Evolutionary conservation across 1,140 invertebrate genomes (phyloP).

Genomic region (Paraescarpia echinospica): DNA sequence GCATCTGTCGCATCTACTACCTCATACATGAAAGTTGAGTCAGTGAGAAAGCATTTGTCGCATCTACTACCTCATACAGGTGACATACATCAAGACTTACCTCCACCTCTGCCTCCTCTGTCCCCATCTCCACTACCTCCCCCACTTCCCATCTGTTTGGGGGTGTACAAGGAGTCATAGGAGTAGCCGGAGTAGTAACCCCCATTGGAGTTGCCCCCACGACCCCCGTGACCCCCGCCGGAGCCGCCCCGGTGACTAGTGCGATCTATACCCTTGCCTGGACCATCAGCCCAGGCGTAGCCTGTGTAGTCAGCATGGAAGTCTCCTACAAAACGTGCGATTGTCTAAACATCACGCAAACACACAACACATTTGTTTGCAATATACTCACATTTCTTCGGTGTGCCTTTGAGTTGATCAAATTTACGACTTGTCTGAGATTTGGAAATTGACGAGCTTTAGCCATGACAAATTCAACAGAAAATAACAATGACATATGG

Average conservation of each 20-base stretch:
- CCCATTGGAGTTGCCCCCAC: slow-evolving; percentile 37
- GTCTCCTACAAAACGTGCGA: slow-evolving; percentile 34
- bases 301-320: slow-evolving; percentile 45
- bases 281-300: slow-evolving; percentile 34
- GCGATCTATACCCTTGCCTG: slow-evolving; percentile 33
- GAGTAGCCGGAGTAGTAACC: slow-evolving; percentile 40
- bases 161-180: slow-evolving; percentile 41
- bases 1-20: too few species aligned
- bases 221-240: slow-evolving; percentile 45
- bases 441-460: too few species aligned
- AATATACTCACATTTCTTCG: too few species aligned
- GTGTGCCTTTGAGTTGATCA: too few species aligned
- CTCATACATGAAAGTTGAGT: neutral
- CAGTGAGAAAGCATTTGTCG: neutral
- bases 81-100: slow-evolving; percentile 31
- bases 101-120: slow-evolving; percentile 41
- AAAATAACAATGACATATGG: too few species aligned
- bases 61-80: neutral
- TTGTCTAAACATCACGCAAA: neutral
- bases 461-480: too few species aligned
- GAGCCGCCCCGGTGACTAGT: slow-evolving; percentile 36
- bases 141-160: slow-evolving; percentile 39
- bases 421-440: too few species aligned
- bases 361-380: neutral
- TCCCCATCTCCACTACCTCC: slow-evolving; percentile 35